These are phyloP conservation scores for Isaurus tuberculatus DNA, from an alignment of 92 coral and sea anemone genomes.

Conservation along the genomic window DNA sequence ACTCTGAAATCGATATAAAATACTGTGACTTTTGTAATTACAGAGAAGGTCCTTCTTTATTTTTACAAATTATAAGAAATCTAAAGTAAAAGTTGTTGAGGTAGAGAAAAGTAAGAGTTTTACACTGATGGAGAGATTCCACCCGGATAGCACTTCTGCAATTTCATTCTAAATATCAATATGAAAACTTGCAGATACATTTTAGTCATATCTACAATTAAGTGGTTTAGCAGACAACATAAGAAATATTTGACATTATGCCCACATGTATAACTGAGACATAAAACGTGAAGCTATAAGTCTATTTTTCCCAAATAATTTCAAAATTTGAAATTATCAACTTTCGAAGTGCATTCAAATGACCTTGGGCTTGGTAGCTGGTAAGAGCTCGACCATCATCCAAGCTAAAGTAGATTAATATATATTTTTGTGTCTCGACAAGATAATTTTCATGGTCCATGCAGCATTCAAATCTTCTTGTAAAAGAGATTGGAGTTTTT, in stretches of 20 bases:
- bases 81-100: no score
- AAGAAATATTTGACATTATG: background rate
- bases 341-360: background rate
- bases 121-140: background rate
- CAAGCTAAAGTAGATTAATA: background rate
- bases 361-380: background rate
- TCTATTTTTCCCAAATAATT: no score
- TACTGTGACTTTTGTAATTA: no score
- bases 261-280: conserved; percentile 1
- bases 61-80: no score
- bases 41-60: no score
- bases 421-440: background rate
- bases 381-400: background rate
- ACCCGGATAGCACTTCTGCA: background rate
- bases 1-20: no score
- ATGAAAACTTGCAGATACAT: background rate
- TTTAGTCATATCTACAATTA: background rate
- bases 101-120: no score
- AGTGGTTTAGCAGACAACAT: no score
- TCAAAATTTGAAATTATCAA: no score
- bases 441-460: background rate
- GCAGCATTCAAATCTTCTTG: background rate
- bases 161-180: background rate
- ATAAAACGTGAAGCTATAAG: background rate
- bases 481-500: background rate